Evolutionary conservation across 2,113 vertebrate species (phyloP).

Genomic region (Clupea harengus): DNA sequence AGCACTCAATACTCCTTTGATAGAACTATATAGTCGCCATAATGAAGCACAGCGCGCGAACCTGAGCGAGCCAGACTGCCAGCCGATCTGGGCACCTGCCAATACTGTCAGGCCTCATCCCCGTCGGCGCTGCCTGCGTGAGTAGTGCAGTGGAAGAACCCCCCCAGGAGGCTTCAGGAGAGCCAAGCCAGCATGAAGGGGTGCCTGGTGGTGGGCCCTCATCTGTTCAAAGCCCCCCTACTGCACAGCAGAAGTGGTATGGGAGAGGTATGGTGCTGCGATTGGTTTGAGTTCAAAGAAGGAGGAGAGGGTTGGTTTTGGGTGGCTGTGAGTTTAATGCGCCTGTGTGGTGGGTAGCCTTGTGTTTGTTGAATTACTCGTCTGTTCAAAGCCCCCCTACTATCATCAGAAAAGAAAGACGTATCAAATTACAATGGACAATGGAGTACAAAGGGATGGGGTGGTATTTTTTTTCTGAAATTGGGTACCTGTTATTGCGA

Average conservation of each 20-base stretch:
- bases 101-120: constrained; percentile 64
- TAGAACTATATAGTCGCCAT: constrained; percentile 69
- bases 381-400: neutral
- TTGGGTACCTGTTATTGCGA: neutral
- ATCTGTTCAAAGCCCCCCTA: neutral
- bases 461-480: neutral
- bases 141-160: neutral
- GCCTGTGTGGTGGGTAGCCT: neutral
- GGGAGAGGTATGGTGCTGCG: neutral
- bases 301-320: neutral
- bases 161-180: neutral
- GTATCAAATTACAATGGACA: neutral
- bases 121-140: neutral
- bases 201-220: neutral
- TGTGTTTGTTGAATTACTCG: neutral
- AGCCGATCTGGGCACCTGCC: constrained; percentile 65
- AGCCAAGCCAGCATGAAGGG: neutral
- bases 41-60: constrained; percentile 71
- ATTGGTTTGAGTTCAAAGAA: constrained; percentile 1
- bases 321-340: neutral
- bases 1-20: constrained; percentile 77
- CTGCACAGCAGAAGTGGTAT: neutral
- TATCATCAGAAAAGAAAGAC: neutral
- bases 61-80: constrained; percentile 8
- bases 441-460: neutral